Evolutionary conservation across 2,797 vertebrate genomes (phyloP).

Genomic region (Zonotrichia albicollis): DNA sequence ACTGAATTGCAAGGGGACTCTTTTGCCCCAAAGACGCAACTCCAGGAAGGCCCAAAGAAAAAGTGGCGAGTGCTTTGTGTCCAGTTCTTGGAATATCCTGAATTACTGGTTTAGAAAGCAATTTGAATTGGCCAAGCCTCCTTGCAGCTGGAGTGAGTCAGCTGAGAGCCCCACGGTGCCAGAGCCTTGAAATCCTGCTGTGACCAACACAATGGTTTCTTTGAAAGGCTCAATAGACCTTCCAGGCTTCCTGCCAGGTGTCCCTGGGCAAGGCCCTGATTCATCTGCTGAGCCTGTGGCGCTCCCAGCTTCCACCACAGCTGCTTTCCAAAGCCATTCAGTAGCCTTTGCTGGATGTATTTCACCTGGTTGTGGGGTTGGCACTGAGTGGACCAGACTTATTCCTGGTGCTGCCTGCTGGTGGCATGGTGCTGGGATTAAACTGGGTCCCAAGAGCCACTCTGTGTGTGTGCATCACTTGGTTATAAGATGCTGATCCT

Average conservation of each 20-base stretch:
- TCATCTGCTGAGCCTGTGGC: neutral
- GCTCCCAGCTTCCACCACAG: neutral
- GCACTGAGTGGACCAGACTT: constrained; percentile 28
- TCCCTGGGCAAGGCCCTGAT: neutral
- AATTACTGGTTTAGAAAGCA: constrained; percentile 1
- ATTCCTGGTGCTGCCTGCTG: neutral
- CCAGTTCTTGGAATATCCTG: neutral
- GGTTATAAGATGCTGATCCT: neutral
- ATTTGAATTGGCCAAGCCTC: neutral
- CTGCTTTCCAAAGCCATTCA: constrained; percentile 26
- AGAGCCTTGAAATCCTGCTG: neutral
- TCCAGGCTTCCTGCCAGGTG: neutral
- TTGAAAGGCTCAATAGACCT: neutral
- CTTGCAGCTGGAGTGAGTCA: constrained; percentile 21
- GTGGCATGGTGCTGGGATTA: neutral
- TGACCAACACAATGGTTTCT: neutral
- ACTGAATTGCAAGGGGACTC: constrained; percentile 32
- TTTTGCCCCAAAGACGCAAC: neutral
- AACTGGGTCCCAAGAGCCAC: neutral
- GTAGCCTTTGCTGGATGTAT: constrained; percentile 44
- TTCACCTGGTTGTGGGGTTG: neutral
- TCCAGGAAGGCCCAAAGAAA: neutral
- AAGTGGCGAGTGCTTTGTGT: neutral
- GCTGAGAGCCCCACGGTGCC: constrained; percentile 13
- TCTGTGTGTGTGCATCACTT: constrained; percentile 22